Conservation (phyloP, 2,113 vertebrate species). For the Corythaeola cristata region DNA sequence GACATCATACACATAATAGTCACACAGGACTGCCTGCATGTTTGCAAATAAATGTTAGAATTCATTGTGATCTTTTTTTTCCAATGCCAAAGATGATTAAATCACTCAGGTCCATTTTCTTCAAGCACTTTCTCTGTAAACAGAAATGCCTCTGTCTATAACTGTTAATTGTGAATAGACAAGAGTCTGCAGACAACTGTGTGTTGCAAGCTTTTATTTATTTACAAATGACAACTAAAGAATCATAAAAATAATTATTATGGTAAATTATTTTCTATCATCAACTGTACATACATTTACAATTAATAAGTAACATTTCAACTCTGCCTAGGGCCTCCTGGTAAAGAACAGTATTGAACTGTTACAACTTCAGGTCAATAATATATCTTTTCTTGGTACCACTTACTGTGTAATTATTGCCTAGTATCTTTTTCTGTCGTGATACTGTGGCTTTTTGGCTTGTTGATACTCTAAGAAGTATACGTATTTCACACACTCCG, state of each 20-base stretch:
- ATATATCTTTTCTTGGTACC: not conserved
- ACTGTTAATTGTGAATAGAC: not conserved
- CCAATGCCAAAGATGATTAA: not conserved
- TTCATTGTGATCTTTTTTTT: not conserved
- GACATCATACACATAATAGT: not conserved
- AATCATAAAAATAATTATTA: not conserved
- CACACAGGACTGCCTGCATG: not conserved
- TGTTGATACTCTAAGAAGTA: not conserved
- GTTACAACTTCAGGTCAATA: not conserved
- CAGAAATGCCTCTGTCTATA: not conserved
- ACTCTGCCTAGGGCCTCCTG: not conserved
- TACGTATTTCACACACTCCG: not conserved
- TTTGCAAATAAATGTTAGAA: conserved; percentile 25
- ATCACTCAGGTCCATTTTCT: not conserved
- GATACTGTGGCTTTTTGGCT: not conserved
- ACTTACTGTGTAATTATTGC: not conserved
- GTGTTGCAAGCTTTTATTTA: not conserved
- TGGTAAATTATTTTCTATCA: not conserved
- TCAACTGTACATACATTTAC: not conserved
- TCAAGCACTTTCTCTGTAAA: not conserved
- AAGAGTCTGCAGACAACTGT: not conserved
- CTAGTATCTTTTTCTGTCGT: not conserved
- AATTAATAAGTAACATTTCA: not conserved
- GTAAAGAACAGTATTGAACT: not conserved
- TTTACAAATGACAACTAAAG: not conserved